A percentile compares a stretch with the other conserved stretches of the same genome.
Conservation (phyloP, 2,888 invertebrate genomes). For the Crocallis elinguaria region DNA sequence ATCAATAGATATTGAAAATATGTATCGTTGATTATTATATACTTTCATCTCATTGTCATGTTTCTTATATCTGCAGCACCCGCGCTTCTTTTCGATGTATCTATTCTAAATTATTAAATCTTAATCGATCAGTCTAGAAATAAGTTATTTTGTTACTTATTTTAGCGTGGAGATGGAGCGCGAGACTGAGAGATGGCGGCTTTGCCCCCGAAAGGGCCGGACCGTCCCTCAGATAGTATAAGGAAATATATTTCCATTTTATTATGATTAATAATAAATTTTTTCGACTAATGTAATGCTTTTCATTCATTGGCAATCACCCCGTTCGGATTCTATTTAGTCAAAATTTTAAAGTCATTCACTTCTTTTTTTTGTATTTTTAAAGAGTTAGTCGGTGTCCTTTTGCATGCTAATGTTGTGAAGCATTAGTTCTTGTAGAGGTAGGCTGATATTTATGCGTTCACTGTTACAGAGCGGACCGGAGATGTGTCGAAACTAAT, state of each 20-base stretch:
- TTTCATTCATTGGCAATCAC: constrained; percentile 79
- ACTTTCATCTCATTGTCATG: not conserved
- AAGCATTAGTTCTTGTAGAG: constrained; percentile 36
- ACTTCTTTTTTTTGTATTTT: constrained; percentile 73
- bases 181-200: constrained; percentile 80
- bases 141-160: constrained; percentile 64
- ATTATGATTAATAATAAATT: constrained; percentile 68
- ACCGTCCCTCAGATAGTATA: constrained; percentile 82
- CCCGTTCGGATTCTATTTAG: constrained; percentile 50
- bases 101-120: constrained; percentile 9
- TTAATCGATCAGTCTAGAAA: constrained; percentile 37
- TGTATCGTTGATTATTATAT: not conserved
- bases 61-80: constrained; percentile 46
- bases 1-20: no score
- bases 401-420: constrained; percentile 76
- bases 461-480: constrained; percentile 19
- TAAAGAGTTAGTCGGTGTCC: constrained; percentile 59
- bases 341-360: constrained; percentile 75
- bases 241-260: constrained; percentile 64
- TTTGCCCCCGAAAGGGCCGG: constrained; percentile 74
- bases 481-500: not conserved
- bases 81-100: constrained; percentile 37
- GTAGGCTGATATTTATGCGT: constrained; percentile 13
- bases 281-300: constrained; percentile 70
- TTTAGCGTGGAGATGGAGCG: constrained; percentile 76